Base-by-base conservation (phyloP, 2,888 invertebrate genomes). In the Eristalis arbustorum region DNA sequence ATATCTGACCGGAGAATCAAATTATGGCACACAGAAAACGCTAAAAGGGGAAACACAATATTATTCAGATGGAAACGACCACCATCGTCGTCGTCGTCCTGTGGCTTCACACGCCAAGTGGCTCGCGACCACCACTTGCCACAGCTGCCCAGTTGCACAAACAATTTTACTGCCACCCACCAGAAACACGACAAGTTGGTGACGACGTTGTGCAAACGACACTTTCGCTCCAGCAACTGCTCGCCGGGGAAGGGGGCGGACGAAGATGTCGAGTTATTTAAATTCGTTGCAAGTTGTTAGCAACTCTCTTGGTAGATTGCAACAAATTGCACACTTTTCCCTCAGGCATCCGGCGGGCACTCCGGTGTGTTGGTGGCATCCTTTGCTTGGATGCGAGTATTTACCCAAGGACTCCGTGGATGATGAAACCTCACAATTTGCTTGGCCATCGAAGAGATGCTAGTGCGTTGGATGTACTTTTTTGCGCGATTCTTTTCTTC, bases 1-100 rank as follows among this genome's bases (percentile, higher is more conserved):
- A 61, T 72, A 79, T 79, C 79, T 79, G 34, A 34, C 14, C 34
- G 56, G 49, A 28, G 23, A 79, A 79, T 79, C 79, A 78, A 78
- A 78, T 78, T 78, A 78, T 66, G 64, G 49, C 42, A 59, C n/a
- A 67, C 14, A 67, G 14, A 18, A 22, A 14, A 10, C 13, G 34
- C 49, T 18, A 18, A 13, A 42, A 34, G 25, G 56, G 62, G 68
- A 62, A 76, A 62, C 25, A 13, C 13, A 49, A 49, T 59, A 11
- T 42, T 25, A 18, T n/a, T 69, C 40, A 23, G 49, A 42, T 62
- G 23, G 63, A 5, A 34, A 40, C 28, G 37, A 72, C 31, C 61
- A 63, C n/a, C n/a, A n/a, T n/a, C n/a, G n/a, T n/a, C 31, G 49
- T 63, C 63, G 42, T 73, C 31, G 42, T 49, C 73, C 49, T n/a